A percentile compares a stretch with the other conserved stretches of the same genome.
Conservation (phyloP, 2,797 vertebrate genomes). For the Danio jaintianensis region DNA sequence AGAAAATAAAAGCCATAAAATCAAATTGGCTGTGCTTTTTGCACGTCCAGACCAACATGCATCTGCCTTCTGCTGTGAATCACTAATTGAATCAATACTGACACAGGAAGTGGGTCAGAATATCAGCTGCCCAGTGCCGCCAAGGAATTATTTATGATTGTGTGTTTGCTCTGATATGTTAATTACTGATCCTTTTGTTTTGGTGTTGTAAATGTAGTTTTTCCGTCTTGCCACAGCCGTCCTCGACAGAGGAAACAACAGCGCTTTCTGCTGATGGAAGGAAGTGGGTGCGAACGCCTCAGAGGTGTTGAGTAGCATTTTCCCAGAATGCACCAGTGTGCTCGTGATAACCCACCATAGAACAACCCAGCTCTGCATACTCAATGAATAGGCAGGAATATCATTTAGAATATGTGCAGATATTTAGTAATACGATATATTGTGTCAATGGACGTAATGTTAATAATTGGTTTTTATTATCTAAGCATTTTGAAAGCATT, state of each 20-base stretch:
- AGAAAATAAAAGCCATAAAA: conserved; percentile 22
- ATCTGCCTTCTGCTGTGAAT: conserved; percentile 29
- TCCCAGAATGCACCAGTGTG: conserved; percentile 23
- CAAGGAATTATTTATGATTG: neutral
- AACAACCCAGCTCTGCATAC: neutral
- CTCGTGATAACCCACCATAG: neutral
- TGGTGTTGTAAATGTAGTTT: neutral
- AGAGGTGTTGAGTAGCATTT: conserved; percentile 36
- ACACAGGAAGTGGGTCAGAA: conserved; percentile 19
- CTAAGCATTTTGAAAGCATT: too few species aligned
- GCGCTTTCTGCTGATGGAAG: conserved; percentile 27
- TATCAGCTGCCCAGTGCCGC: neutral
- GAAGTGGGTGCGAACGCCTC: conserved; percentile 33
- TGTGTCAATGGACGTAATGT: too few species aligned
- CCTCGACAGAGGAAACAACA: conserved; percentile 13
- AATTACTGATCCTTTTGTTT: neutral
- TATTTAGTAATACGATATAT: too few species aligned
- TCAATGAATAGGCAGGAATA: neutral
- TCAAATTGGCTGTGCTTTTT: conserved; percentile 23
- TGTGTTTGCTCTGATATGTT: neutral
- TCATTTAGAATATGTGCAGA: too few species aligned
- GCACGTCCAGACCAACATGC: neutral
- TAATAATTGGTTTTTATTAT: too few species aligned
- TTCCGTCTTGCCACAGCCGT: neutral
- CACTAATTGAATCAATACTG: conserved; percentile 44